Base-by-base conservation (phyloP, 2,797 vertebrate genomes). In the Emys orbicularis region DNA sequence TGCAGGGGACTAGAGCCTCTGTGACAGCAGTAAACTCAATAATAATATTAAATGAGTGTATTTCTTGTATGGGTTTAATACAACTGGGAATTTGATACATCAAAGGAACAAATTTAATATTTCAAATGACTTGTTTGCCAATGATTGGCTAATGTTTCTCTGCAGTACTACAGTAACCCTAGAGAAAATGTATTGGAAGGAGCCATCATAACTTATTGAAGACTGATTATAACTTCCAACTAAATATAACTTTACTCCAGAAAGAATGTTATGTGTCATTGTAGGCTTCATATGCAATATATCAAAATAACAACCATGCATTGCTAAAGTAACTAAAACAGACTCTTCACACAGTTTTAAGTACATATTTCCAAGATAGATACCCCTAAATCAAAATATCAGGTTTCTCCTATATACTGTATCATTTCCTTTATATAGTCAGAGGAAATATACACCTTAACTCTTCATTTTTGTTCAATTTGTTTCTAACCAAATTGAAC, bases 401-500 rank as follows among this genome's bases (percentile, higher is more conserved):
- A 1, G 53, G 31, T 6, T 52, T 5, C 23, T 44, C 0, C 0
- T 68, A 82, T 82, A 27, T 54, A 41, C 5, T 88, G 57, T 59
- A 21, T 74, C 6, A 9, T 92, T 91, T 87, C 50, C 57, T 89
- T 92, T 90, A 12, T 87, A 53, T 49, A 84, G 76, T 29, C n/a
- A 52, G 4, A 84, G 37, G 5, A 96, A 97, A 92, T 34, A 2
- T 5, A 50, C 6, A 89, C 72, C 88, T 94, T 95, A 96, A 90
- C 13, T 88, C 59, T 61, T 93, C 11, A 2, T 90, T 96, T 96
- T 90, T 52, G 5, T 91, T 95, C 74, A 56, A 0, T 90, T 97
- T 93, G 50, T 94, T 94, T 93, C 85, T 81, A 94, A 77, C 65
- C 89, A 95, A 97, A 96, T 88, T 81, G 83, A 96, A 96, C 83